These are phyloP conservation scores for Aphelinus atriplicis DNA, from an alignment of 1,140 invertebrate genomes.

Conservation along the genomic window DNA sequence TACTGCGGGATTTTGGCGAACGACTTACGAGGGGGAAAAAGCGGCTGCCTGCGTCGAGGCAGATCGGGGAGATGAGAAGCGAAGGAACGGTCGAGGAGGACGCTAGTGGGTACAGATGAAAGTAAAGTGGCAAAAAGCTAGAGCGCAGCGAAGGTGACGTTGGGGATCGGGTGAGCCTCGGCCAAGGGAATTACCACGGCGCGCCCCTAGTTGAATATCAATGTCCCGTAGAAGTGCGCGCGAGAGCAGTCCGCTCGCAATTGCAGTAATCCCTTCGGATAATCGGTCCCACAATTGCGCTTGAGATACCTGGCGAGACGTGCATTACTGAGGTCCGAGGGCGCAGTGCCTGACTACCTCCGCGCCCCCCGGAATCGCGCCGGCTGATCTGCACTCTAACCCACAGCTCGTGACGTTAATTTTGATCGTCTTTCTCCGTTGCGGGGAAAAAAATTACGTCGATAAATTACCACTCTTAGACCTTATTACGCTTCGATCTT, in stretches of 20 bases:
- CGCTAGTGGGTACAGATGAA: too few species aligned
- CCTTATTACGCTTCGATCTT: too few species aligned
- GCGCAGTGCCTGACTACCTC: neutral
- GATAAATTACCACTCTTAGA: too few species aligned
- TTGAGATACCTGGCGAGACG: slow-evolving; percentile 44
- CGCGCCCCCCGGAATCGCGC: neutral
- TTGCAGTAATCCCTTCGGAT: slow-evolving; percentile 52
- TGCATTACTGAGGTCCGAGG: slow-evolving; percentile 9
- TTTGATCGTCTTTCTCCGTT: neutral
- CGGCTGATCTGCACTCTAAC: neutral
- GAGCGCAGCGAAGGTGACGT: slow-evolving; percentile 28
- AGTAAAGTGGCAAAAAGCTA: too few species aligned
- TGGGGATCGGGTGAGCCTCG: slow-evolving; percentile 22
- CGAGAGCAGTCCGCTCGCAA: slow-evolving; percentile 46
- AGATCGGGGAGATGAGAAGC: too few species aligned
- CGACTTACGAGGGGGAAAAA: too few species aligned
- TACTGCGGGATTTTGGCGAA: too few species aligned
- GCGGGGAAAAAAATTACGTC: too few species aligned
- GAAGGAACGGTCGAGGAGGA: too few species aligned
- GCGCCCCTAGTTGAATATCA: slow-evolving; percentile 58
- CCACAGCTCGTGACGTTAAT: neutral
- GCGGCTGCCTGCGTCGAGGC: too few species aligned
- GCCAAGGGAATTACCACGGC: slow-evolving; percentile 50
- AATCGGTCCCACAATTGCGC: slow-evolving; percentile 50
- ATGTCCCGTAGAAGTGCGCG: slow-evolving; percentile 52